phyloP scores from a whole-genome alignment of 2,797 vertebrate genomes.

The Xiphophorus birchmanni region DNA sequence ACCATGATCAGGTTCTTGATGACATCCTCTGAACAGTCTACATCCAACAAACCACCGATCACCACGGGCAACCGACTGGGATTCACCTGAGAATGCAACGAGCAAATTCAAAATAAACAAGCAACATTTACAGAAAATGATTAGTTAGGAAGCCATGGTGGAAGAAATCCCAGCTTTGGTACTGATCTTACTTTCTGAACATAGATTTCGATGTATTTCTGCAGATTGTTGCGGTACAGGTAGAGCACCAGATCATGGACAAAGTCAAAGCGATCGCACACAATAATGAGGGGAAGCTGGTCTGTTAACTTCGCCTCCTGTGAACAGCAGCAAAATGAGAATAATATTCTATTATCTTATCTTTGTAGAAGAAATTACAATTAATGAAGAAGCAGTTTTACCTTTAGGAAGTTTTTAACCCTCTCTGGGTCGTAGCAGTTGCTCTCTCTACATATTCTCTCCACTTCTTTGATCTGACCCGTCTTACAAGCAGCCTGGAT shows the following conservation, averaged over 20 bases:
- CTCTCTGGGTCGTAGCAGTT: conserved; percentile 97
- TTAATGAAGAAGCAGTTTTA: conserved; percentile 50
- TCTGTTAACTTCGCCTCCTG: conserved; percentile 99
- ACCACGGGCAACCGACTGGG: conserved; percentile 97
- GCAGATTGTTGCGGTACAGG: conserved; percentile 97
- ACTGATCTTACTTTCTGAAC: conserved; percentile 92
- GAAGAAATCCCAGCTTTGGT: not conserved
- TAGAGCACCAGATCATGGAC: conserved; percentile 98
- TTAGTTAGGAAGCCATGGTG: not conserved
- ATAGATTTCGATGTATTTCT: conserved; percentile 99
- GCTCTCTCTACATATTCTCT: conserved; percentile 96
- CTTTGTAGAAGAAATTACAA: not conserved
- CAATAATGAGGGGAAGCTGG: conserved; percentile 97
- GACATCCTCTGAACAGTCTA: conserved; percentile 98
- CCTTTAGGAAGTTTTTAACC: conserved; percentile 98
- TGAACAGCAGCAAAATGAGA: not conserved
- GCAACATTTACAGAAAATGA: not conserved
- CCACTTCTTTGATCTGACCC: conserved; percentile 97
- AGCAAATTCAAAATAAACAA: not conserved
- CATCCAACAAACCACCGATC: conserved; percentile 94
- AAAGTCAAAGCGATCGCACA: conserved; percentile 98
- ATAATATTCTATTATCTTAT: not conserved
- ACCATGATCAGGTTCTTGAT: conserved; percentile 98
- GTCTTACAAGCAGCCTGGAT: conserved; percentile 98
- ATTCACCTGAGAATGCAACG: conserved; percentile 84